Evolutionary conservation across 2,888 invertebrate genomes (phyloP).

Genomic region (Eueremaeus valkanovi): DNA sequence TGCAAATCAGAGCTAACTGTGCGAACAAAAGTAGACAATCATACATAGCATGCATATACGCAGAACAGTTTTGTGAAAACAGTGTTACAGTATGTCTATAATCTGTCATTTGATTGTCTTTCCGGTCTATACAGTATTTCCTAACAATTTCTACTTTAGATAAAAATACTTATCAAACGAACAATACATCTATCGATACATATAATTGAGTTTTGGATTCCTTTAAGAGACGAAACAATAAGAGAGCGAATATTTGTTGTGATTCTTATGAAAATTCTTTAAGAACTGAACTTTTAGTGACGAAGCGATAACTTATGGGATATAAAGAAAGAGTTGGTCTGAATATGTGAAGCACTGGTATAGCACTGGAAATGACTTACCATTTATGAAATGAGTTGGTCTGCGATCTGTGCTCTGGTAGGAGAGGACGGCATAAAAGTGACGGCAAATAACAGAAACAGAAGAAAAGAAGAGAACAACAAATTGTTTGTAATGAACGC

Average conservation of each 20-base stretch:
- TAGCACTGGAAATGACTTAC: not conserved
- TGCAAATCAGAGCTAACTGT: not conserved
- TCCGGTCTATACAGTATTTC: not conserved
- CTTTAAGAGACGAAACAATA: too few relatives aligned
- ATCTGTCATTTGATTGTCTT: not conserved
- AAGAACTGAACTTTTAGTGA: too few relatives aligned
- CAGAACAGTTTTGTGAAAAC: too few relatives aligned
- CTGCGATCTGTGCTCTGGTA: not conserved
- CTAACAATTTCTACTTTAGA: not conserved
- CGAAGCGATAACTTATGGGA: too few relatives aligned
- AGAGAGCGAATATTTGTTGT: too few relatives aligned
- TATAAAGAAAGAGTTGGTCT: too few relatives aligned
- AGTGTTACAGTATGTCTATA: not conserved
- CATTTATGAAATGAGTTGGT: not conserved
- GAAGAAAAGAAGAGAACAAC: slow-evolving; percentile 24
- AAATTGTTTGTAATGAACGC: slow-evolving; percentile 8
- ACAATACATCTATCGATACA: not conserved
- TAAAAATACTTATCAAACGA: not conserved
- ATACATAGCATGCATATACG: too few relatives aligned
- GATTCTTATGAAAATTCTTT: too few relatives aligned
- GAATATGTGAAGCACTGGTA: too few relatives aligned
- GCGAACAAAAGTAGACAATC: not conserved
- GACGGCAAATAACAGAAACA: not conserved
- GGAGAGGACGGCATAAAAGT: slow-evolving; percentile 13
- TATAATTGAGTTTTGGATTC: too few relatives aligned